Evolutionary conservation across 2,888 invertebrate genomes (phyloP).

Genomic region (Phyllotreta striolata): DNA sequence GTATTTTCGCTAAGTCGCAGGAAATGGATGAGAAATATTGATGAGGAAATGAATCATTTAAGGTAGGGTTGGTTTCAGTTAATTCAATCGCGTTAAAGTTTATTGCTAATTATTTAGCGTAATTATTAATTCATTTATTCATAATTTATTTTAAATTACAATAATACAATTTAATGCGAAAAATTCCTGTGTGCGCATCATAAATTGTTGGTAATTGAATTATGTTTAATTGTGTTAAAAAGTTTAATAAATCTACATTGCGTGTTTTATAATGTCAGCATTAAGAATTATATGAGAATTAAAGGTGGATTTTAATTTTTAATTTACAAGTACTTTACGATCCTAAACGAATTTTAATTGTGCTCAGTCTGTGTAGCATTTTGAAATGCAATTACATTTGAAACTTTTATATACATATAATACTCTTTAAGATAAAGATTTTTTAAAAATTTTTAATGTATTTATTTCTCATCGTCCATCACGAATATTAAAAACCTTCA

Average conservation of each 20-base stretch:
- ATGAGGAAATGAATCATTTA: too few species aligned
- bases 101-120: too few species aligned
- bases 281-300: constrained; percentile 27
- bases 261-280: constrained; percentile 22
- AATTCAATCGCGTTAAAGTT: too few species aligned
- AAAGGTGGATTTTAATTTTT: constrained; percentile 22
- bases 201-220: constrained; percentile 48
- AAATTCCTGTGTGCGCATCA: constrained; percentile 43
- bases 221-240: constrained; percentile 39
- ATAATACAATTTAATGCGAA: constrained; percentile 45
- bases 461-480: too few species aligned
- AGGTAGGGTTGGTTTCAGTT: too few species aligned
- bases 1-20: neutral
- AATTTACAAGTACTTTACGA: constrained; percentile 27
- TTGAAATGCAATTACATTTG: neutral
- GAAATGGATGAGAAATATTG: neutral
- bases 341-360: constrained; percentile 35
- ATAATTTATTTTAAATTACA: constrained; percentile 42
- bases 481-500: neutral
- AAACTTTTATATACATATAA: too few species aligned
- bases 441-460: too few species aligned
- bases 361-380: constrained; percentile 14
- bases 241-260: constrained; percentile 9
- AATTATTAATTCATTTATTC: constrained; percentile 15
- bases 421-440: neutral